phyloP scores from a whole-genome alignment of 2,888 invertebrate species.

The Tenthredo amoena region DNA sequence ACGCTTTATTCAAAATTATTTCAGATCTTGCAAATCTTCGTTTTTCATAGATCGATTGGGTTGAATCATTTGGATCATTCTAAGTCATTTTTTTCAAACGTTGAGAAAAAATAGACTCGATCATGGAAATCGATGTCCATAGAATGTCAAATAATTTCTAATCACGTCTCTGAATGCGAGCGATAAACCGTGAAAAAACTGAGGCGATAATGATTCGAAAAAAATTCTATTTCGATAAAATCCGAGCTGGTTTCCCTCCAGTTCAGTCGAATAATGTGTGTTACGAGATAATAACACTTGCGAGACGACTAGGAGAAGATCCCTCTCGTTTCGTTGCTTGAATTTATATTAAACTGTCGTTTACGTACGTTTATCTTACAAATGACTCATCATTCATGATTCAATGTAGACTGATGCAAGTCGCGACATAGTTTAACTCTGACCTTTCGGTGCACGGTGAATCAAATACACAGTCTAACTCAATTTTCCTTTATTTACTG shows the following conservation, averaged over 20 bases:
- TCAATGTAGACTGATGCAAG: conserved; percentile 16
- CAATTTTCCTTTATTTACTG: neutral
- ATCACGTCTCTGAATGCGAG: neutral
- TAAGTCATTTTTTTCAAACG: too few species aligned
- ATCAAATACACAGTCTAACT: conserved; percentile 21
- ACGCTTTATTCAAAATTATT: too few species aligned
- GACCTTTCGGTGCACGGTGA: neutral
- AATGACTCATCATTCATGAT: conserved; percentile 33
- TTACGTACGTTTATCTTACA: conserved; percentile 40
- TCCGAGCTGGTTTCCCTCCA: neutral
- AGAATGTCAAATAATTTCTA: too few species aligned
- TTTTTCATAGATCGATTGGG: too few species aligned
- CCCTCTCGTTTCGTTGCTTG: neutral
- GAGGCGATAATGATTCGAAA: neutral
- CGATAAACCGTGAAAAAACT: neutral
- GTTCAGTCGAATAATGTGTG: neutral
- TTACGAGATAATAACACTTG: conserved; percentile 13
- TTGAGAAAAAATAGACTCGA: too few species aligned
- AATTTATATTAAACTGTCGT: conserved; percentile 45
- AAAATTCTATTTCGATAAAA: neutral
- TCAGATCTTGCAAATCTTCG: too few species aligned
- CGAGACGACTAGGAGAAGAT: neutral
- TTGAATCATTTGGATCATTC: too few species aligned
- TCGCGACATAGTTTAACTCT: neutral
- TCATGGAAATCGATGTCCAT: neutral